phyloP scores from a whole-genome alignment of 1,140 invertebrate genomes.

The Phocides pigmalion region DNA sequence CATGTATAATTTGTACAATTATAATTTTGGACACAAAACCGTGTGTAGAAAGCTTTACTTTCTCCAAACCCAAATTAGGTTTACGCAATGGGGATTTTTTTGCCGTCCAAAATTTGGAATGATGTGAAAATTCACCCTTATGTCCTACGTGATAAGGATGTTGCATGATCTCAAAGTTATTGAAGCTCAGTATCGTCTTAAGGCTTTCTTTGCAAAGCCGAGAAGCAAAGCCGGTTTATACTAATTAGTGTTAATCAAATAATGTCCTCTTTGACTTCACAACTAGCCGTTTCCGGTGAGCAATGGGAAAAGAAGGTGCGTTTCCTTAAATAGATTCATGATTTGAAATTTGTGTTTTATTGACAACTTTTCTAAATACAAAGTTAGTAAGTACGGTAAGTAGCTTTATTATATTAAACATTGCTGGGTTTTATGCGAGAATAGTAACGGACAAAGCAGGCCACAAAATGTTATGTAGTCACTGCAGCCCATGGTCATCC shows the following conservation, averaged over 20 bases:
- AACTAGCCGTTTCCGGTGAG: constrained; percentile 57
- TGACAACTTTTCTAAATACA: too few species aligned
- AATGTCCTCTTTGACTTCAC: constrained; percentile 64
- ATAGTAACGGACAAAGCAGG: too few species aligned
- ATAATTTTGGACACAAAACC: constrained; percentile 40
- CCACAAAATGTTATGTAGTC: too few species aligned
- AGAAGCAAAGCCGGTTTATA: constrained; percentile 62
- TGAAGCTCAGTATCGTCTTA: constrained; percentile 13
- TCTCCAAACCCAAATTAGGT: constrained; percentile 56
- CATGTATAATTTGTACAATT: constrained; percentile 24
- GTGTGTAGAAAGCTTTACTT: constrained; percentile 60
- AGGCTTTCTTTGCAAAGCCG: constrained; percentile 53
- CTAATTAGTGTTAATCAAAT: constrained; percentile 83
- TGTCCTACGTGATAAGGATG: constrained; percentile 19
- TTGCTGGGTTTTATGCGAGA: too few species aligned
- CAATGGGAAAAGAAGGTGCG: constrained; percentile 40
- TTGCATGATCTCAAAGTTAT: background rate
- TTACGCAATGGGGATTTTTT: constrained; percentile 45
- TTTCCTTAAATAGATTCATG: constrained; percentile 14
- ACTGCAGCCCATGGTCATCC: too few species aligned
- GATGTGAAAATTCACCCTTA: constrained; percentile 40
- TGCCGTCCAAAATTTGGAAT: constrained; percentile 27
- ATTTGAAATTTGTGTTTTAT: background rate
- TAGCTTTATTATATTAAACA: too few species aligned
- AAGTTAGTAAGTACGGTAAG: too few species aligned